Evolutionary conservation across 2,113 vertebrate species (phyloP).

Genomic region (Canis aureus): DNA sequence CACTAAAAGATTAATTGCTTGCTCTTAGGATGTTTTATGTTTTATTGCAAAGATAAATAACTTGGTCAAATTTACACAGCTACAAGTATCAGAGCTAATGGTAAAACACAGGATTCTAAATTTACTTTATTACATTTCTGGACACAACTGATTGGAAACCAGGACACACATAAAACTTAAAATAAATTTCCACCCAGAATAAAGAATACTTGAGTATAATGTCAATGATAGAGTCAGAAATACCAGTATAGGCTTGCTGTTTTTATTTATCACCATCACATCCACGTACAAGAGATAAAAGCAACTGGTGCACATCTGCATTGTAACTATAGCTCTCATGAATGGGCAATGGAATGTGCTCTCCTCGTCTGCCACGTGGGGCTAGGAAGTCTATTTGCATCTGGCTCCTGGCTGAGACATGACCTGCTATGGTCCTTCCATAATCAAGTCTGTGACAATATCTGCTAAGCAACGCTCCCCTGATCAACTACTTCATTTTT

Average conservation of each 20-base stretch:
- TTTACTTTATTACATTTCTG: background rate
- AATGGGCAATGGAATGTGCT: background rate
- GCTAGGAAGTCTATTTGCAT: accelerated
- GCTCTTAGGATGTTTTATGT: constrained; percentile 30
- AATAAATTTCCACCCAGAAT: background rate
- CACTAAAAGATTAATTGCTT: constrained; percentile 51
- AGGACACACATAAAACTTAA: background rate
- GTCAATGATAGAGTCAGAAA: background rate
- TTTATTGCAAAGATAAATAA: constrained; percentile 58
- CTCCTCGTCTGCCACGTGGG: accelerated
- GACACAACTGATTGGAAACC: background rate
- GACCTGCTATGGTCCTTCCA: background rate
- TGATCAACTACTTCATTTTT: accelerated
- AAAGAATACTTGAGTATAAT: background rate
- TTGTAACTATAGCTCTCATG: accelerated
- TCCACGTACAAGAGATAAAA: background rate
- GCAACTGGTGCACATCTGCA: too few relatives aligned
- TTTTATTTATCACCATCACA: background rate
- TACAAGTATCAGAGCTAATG: constrained; percentile 17
- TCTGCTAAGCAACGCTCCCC: background rate
- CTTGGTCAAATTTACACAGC: constrained; percentile 35
- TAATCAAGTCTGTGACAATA: background rate
- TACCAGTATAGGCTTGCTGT: too few relatives aligned
- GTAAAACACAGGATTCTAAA: constrained; percentile 21
- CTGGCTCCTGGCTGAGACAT: accelerated